A percentile compares a stretch with the other conserved stretches of the same genome.
These are phyloP conservation scores for Nemopilema nomurai DNA, from an alignment of 30 jellyfish, hydroid and myxozoan genomes.

Conservation along the genomic window DNA sequence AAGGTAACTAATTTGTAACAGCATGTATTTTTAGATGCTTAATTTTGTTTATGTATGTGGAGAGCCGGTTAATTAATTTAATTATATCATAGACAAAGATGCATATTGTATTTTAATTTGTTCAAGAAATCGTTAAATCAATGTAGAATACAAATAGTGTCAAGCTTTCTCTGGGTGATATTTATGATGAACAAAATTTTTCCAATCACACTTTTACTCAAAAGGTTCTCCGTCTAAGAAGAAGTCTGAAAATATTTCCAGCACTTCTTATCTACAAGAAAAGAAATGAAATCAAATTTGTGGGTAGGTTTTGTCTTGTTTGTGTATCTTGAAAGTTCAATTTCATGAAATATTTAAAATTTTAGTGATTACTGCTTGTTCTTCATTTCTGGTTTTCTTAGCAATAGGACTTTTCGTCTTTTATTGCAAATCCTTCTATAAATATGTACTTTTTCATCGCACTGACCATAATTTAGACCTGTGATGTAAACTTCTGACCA, in stretches of 20 bases:
- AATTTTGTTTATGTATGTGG: background rate
- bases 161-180: background rate
- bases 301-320: background rate
- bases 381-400: background rate
- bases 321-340: background rate
- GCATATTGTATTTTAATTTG: background rate
- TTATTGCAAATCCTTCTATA: background rate
- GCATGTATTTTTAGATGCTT: background rate
- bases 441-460: background rate
- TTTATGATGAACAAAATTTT: background rate
- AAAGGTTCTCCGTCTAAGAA: background rate
- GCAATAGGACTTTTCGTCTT: background rate
- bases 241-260: background rate
- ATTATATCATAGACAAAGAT: background rate
- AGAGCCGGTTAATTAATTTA: background rate
- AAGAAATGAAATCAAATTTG: conserved; percentile 7
- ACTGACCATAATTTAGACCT: background rate
- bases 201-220: background rate
- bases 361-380: background rate
- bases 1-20: background rate
- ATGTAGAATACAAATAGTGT: background rate
- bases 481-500: background rate
- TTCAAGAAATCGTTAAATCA: background rate
- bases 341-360: background rate
- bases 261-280: conserved; percentile 11